Percentiles rank a stretch among this genome's conserved stretches.
Conservation (phyloP, 2,888 invertebrate species). For the Crepidodera aurea region DNA sequence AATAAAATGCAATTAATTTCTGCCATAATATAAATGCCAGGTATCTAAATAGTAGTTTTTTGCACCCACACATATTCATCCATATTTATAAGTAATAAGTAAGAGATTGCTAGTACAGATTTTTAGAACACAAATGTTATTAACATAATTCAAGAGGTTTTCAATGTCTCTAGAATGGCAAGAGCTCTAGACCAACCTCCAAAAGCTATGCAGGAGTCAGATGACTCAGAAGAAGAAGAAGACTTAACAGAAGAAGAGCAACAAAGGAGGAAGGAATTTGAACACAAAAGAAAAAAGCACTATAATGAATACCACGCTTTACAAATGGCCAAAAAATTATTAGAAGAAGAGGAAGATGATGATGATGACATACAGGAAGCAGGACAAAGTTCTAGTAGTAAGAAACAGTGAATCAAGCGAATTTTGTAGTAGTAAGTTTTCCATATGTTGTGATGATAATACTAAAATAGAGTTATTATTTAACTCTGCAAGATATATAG, state of each 20-base stretch:
- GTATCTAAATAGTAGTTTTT: too few species aligned
- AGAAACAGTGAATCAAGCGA: conserved; percentile 19
- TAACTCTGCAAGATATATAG: conserved; percentile 35
- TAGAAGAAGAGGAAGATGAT: conserved; percentile 90
- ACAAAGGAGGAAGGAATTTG: conserved; percentile 81
- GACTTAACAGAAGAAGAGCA: conserved; percentile 63
- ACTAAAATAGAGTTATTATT: conserved; percentile 30
- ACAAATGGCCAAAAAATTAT: conserved; percentile 87
- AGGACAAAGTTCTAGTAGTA: conserved; percentile 29
- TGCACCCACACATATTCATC: too few species aligned
- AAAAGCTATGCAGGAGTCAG: conserved; percentile 60
- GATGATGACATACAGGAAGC: conserved; percentile 61
- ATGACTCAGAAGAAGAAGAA: conserved; percentile 55
- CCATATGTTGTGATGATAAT: conserved; percentile 41
- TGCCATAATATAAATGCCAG: too few species aligned
- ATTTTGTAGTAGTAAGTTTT: conserved; percentile 35
- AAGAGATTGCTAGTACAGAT: too few species aligned
- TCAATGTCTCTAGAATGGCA: conserved; percentile 57
- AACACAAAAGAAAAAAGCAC: conserved; percentile 93
- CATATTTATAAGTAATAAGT: too few species aligned
- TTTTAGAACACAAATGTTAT: too few species aligned
- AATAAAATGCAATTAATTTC: too few species aligned
- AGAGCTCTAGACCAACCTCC: conserved; percentile 61
- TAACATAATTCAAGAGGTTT: too few species aligned
- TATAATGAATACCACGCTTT: conserved; percentile 98